A percentile compares a stretch with the other conserved stretches of the same genome.
Evolutionary conservation across 2,797 vertebrate species (phyloP).

Genomic region (Vipera latastei): DNA sequence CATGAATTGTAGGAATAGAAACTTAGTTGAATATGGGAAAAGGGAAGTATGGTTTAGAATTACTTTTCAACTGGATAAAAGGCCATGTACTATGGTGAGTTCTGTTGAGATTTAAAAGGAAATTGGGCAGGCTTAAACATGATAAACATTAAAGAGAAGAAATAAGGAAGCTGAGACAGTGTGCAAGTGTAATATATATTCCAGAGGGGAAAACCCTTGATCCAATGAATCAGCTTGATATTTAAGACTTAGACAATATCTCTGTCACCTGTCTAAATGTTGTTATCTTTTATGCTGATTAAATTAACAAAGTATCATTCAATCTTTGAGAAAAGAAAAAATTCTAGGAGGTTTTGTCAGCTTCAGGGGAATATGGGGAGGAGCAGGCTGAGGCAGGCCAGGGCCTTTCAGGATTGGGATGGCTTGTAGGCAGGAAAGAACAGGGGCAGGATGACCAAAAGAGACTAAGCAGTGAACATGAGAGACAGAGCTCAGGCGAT

Average conservation of each 20-base stretch:
- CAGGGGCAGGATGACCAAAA: too few species aligned
- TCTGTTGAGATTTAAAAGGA: neutral
- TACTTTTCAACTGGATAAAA: neutral
- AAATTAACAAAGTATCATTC: conserved; percentile 7
- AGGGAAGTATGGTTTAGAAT: neutral
- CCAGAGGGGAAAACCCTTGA: neutral
- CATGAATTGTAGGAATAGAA: neutral
- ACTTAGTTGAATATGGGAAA: neutral
- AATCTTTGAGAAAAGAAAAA: conserved; percentile 2
- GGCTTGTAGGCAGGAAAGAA: too few species aligned
- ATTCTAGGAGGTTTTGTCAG: too few species aligned
- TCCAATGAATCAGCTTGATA: neutral
- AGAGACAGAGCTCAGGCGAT: too few species aligned
- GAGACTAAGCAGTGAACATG: too few species aligned
- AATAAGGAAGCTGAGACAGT: neutral
- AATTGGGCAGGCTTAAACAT: neutral
- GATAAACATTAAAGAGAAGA: neutral
- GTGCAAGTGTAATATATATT: neutral
- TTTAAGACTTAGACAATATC: neutral
- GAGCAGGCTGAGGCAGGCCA: too few species aligned
- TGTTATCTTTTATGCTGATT: neutral
- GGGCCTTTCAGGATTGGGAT: too few species aligned
- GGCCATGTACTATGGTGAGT: neutral
- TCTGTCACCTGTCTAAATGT: neutral
- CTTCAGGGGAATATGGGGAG: too few species aligned